Evolutionary conservation across 2,113 vertebrate genomes (phyloP).

Genomic region (Mormoops blainvillei): DNA sequence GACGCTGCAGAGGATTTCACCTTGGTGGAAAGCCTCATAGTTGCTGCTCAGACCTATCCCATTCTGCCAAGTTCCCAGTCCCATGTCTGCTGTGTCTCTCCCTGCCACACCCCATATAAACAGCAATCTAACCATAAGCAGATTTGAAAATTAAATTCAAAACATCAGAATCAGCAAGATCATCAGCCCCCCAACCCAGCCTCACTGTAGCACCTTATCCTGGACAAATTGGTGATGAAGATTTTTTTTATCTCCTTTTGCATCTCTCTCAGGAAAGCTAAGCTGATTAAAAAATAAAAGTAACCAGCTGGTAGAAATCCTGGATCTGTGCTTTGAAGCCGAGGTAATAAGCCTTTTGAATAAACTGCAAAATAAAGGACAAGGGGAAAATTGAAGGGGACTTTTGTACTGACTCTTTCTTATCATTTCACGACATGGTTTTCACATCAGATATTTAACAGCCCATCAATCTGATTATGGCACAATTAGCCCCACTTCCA

Average conservation of each 20-base stretch:
- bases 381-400: slow-evolving; percentile 44
- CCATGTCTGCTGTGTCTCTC: not conserved
- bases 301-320: slow-evolving; percentile 30
- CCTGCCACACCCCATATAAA: not conserved
- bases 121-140: not conserved
- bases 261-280: slow-evolving; percentile 11
- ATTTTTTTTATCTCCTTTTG: not conserved
- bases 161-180: not conserved
- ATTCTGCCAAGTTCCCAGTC: not conserved
- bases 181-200: not conserved
- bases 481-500: slow-evolving; percentile 60
- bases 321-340: slow-evolving; percentile 33
- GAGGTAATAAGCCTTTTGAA: slow-evolving; percentile 42
- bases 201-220: not conserved
- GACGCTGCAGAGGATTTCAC: not conserved
- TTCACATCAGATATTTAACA: slow-evolving; percentile 58
- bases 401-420: slow-evolving; percentile 10
- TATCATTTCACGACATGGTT: slow-evolving; percentile 32
- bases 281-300: slow-evolving; percentile 33
- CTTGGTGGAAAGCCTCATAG: not conserved
- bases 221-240: not conserved
- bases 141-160: not conserved
- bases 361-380: not conserved
- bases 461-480: slow-evolving; percentile 53
- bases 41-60: not conserved